A percentile compares a stretch with the other conserved stretches of the same genome.
These are phyloP conservation scores for Drosophila orena DNA, from an alignment of 1,140 invertebrate species.

Conservation along the genomic window DNA sequence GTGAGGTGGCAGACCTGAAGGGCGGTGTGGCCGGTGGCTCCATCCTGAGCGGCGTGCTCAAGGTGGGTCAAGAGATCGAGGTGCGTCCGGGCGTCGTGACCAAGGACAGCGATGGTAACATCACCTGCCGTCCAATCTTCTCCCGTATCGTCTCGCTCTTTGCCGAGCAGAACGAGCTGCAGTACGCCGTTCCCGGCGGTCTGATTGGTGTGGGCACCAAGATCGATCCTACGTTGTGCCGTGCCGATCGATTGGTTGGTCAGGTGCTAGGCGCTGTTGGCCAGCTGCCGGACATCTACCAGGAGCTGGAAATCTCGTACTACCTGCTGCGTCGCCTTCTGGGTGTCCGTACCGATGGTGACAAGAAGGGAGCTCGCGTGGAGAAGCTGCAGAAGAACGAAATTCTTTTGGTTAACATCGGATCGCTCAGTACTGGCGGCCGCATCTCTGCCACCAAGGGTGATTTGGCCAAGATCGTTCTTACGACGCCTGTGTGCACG, in stretches of 20 bases:
- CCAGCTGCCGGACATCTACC: constrained; percentile 98
- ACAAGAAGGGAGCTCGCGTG: constrained; percentile 99
- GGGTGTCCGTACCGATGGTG: constrained; percentile 99
- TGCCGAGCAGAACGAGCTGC: constrained; percentile 99
- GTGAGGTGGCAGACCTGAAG: constrained; percentile 98
- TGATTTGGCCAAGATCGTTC: constrained; percentile 98
- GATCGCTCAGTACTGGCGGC: constrained; percentile 98
- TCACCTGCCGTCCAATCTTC: constrained; percentile 98
- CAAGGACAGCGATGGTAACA: constrained; percentile 97
- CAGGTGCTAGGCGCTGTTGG: constrained; percentile 99
- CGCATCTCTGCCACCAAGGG: constrained; percentile 97
- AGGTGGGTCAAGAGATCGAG: constrained; percentile 91
- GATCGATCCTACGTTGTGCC: constrained; percentile 98
- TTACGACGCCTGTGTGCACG: constrained; percentile 99
- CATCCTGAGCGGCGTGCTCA: constrained; percentile 97
- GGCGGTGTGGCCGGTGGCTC: constrained; percentile 99
- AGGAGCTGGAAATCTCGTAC: constrained; percentile 99
- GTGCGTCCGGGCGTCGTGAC: constrained; percentile 97
- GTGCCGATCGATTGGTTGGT: constrained; percentile 98
- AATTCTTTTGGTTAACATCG: constrained; percentile 98
- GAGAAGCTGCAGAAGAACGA: constrained; percentile 95
- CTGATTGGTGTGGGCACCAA: constrained; percentile 99
- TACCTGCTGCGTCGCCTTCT: constrained; percentile 97
- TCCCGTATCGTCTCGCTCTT: constrained; percentile 99
- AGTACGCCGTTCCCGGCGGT: constrained; percentile 99